phyloP scores from a whole-genome alignment of 2,797 vertebrate species.

The Microcaecilia unicolor region DNA sequence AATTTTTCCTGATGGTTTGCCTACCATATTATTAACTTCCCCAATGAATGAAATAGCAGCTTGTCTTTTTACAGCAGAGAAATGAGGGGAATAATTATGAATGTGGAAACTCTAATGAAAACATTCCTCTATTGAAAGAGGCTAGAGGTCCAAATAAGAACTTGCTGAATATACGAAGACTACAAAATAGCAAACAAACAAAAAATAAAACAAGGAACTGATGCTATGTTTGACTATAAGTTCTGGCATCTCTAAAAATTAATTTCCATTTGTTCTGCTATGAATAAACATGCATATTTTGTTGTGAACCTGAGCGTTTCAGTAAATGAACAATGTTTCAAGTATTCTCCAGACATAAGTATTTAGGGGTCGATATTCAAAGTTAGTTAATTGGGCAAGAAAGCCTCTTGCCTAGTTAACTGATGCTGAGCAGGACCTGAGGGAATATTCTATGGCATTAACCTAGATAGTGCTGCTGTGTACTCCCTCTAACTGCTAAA shows the following conservation, averaged over 20 bases:
- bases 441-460: too few species aligned
- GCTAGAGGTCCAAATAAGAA: constrained; percentile 51
- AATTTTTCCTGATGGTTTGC: constrained; percentile 73
- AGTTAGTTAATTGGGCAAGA: too few species aligned
- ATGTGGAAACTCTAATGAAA: constrained; percentile 68
- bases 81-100: constrained; percentile 66
- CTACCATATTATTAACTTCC: constrained; percentile 70
- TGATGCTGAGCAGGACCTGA: too few species aligned
- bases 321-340: too few species aligned
- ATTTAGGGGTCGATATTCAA: too few species aligned
- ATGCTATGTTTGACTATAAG: constrained; percentile 45
- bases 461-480: too few species aligned
- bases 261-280: constrained; percentile 34
- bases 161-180: constrained; percentile 54
- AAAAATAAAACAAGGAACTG: constrained; percentile 48
- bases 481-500: too few species aligned
- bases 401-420: too few species aligned
- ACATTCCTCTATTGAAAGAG: constrained; percentile 61
- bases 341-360: too few species aligned
- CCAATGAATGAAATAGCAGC: constrained; percentile 64
- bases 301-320: constrained; percentile 27
- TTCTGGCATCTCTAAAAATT: constrained; percentile 37
- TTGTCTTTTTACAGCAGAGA: constrained; percentile 60
- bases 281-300: constrained; percentile 42
- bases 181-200: constrained; percentile 32